phyloP scores from a whole-genome alignment of 2,113 vertebrate genomes.

The Pimephales promelas region DNA sequence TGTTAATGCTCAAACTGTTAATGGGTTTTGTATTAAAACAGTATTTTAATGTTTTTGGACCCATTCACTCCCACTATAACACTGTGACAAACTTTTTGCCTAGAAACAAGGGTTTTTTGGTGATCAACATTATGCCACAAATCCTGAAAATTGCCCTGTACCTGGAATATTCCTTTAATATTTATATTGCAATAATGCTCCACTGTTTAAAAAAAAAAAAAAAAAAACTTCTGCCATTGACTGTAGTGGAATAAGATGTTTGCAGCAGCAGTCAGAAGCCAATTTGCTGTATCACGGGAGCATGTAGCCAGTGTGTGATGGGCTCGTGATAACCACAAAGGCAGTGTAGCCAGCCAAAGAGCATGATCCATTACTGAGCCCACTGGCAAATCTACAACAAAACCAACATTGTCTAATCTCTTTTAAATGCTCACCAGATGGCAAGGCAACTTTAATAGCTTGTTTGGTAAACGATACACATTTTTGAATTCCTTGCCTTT shows the following conservation, averaged over 20 bases:
- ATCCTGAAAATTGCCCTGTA: background rate
- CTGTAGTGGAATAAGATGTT: background rate
- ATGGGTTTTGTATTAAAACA: too few relatives aligned
- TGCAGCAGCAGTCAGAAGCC: background rate
- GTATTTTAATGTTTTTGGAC: too few relatives aligned
- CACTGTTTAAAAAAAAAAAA: too few relatives aligned
- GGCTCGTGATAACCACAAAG: constrained; percentile 30
- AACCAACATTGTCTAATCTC: constrained; percentile 31
- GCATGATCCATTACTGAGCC: constrained; percentile 23
- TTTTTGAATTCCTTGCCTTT: background rate
- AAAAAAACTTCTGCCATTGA: background rate
- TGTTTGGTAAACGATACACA: background rate
- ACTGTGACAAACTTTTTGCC: too few relatives aligned
- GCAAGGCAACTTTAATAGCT: constrained; percentile 1
- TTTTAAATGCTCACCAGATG: constrained; percentile 24
- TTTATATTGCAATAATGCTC: background rate
- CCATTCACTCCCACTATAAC: too few relatives aligned
- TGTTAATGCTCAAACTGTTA: too few relatives aligned
- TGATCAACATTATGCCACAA: background rate
- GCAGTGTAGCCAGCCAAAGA: constrained; percentile 27
- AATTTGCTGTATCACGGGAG: constrained; percentile 36
- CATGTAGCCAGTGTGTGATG: constrained; percentile 29
- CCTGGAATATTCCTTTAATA: background rate
- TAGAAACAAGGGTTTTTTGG: background rate
- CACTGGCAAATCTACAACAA: constrained; percentile 37